Evolutionary conservation across 2,888 invertebrate genomes (phyloP), one percentile per base, ranked within the genome.

Genomic region (Augochlorella aurata): DNA sequence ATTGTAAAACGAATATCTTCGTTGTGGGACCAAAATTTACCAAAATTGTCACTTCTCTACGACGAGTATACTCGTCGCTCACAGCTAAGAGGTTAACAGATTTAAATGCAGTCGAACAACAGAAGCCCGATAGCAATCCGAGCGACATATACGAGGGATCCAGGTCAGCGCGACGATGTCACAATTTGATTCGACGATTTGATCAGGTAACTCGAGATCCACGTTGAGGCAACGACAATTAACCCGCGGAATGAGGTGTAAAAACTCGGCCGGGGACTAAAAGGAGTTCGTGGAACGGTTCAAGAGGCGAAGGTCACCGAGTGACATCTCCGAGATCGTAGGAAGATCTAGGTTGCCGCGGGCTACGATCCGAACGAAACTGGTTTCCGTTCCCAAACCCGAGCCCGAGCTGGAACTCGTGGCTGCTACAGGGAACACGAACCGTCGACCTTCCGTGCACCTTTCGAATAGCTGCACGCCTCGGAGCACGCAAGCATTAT

Each of bases 301-400:
- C 50, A 45, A 24, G 49, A 72, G 69, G 21, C 67, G 61, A 79
- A 77, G 82, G 79, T 86, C 74, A 81, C 54, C 80, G 66, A 38
- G 74, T 72, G 70, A 67, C 76, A 74, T 81, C 76, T 70, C 63
- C 54, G 12, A 49, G 45, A 63, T 24, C 38, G 47, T 10, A 21
- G 50, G 16, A 47, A 24, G 29, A 52, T 52, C 77, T 16, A n/a
- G 71, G 54, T 24, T 54, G 54, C 44, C 16, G 50, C 45, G 54
- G 18, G 52, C 58, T 38, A 29, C 24, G 80, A 66, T 74, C 63
- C 49, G 67, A 47, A 58, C 69, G 74, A 38, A 90, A 88, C 89
- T 86, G 84, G 89, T 87, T 90, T 81, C 70, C 82, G 80, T 83
- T 85, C 81, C 78, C 85, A 83, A 86, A 87, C 80, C 75, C 77